Conservation (phyloP, 2,113 vertebrate species). For the Ellobius talpinus region DNA sequence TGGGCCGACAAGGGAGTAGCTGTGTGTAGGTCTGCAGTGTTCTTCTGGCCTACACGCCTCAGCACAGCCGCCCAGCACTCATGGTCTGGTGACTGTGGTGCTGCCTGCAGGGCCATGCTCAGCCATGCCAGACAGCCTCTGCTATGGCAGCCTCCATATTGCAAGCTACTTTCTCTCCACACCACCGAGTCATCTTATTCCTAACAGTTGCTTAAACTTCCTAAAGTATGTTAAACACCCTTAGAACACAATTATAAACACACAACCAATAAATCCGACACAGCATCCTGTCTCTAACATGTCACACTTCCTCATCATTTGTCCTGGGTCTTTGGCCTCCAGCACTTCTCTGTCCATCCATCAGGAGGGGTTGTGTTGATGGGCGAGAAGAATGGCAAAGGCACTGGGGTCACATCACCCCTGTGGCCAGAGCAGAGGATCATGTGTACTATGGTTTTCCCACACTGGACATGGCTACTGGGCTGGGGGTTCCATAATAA, state of each 20-base stretch:
- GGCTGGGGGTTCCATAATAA: not conserved
- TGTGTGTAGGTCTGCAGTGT: not conserved
- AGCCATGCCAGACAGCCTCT: not conserved
- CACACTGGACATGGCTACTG: not conserved
- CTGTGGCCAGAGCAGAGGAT: not conserved
- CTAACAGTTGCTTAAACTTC: too few species aligned
- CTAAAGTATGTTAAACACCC: accelerated
- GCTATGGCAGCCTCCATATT: accelerated
- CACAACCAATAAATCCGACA: accelerated
- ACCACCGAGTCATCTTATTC: not conserved
- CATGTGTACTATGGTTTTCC: not conserved
- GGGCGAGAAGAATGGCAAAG: not conserved
- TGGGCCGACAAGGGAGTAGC: not conserved
- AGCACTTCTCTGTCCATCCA: not conserved
- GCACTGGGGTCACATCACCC: not conserved
- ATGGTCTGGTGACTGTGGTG: not conserved
- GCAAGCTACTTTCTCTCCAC: too few species aligned
- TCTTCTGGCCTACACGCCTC: not conserved
- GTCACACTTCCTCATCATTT: not conserved
- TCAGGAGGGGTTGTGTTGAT: accelerated
- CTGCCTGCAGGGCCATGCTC: not conserved
- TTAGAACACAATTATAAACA: not conserved
- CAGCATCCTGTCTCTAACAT: accelerated
- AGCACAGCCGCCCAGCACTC: accelerated
- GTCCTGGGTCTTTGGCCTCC: not conserved